Base-by-base conservation (phyloP, 2,113 vertebrate genomes). In the Chionodraco myersi region DNA sequence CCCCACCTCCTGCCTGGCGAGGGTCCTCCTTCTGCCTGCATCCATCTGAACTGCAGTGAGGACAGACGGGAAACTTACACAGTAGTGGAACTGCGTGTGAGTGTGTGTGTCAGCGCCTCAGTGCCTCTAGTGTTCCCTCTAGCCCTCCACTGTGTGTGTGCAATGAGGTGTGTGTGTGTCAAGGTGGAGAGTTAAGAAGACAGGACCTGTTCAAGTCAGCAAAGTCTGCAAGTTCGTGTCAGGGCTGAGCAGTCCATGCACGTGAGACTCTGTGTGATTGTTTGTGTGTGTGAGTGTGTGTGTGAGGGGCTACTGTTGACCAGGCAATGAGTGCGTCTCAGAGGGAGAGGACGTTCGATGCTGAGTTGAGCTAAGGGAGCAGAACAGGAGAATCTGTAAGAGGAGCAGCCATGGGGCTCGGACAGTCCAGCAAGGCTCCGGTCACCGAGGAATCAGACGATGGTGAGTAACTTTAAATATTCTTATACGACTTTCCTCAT, bases 361-460 rank as follows among this genome's bases (percentile, higher is more conserved):
- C 86, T 91, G 89, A 92, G 65, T 79, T 88, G 87, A 93, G 77
- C 76, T 78, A 67, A 74, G 51, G 70, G 75, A 87, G 70, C 80
- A 68, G 75, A 78, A 67, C 7, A 79, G 76, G 72, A 81, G 72
- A 54, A 83, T 16, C 82, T 56, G 76, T 6, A 52, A 66, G 60
- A 91, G 82, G 82, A 91, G 84, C 83, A 86, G 84, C 62, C 89
- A 99, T 99, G 98, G 98, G 98, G 80, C 96, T 97, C 75, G 96
- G 94, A 86, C 93, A 95, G 84, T 99, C 98, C 89, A 97, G 96
- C 94, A 98, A 96, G 90, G 75, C 95, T 30, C 89, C 94, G 0
- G 90, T 94, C 70, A 92, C 88, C 0, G 83, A 95, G 15, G 95
- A 95, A 79, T 95, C 91, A 0, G 96, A 95, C 0, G 97, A 99